Percentiles rank a stretch among this genome's conserved stretches.
Conservation (phyloP, 2,113 vertebrate genomes). For the Grus americana region DNA sequence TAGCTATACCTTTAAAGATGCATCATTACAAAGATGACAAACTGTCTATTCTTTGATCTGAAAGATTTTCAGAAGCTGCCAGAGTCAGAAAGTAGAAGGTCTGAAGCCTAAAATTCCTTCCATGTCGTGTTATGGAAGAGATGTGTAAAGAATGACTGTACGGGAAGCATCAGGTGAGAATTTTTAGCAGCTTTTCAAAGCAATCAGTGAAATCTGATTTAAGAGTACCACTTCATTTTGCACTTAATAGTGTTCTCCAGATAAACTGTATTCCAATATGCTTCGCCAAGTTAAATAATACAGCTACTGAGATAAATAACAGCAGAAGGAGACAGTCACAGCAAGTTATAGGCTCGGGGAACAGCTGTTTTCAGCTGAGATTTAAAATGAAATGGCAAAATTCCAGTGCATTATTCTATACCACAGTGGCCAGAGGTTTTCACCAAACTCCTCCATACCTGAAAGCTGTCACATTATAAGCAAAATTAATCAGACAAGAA, state of each 20-base stretch:
- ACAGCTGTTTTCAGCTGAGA: conserved; percentile 4
- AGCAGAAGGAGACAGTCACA: neutral
- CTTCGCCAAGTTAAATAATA: conserved; percentile 29
- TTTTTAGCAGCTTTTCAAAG: conserved; percentile 38
- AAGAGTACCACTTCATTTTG: conserved; percentile 23
- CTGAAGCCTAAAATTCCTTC: neutral
- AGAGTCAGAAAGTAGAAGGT: neutral
- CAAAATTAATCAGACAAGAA: neutral
- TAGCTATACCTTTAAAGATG: neutral
- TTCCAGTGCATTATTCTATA: neutral
- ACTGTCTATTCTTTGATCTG: neutral
- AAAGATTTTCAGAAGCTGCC: neutral
- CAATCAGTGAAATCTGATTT: conserved; percentile 41
- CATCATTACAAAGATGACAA: conserved; percentile 1
- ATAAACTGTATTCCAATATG: conserved; percentile 1
- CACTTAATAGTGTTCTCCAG: neutral
- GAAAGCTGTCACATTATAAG: neutral
- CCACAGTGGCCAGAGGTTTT: neutral
- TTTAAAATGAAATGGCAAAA: neutral
- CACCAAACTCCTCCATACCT: neutral
- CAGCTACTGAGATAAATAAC: conserved; percentile 24
- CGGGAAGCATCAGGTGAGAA: neutral
- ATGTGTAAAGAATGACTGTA: neutral
- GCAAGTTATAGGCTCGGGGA: neutral
- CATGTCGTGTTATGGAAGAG: neutral